These are phyloP conservation scores for Silurus meridionalis DNA, from an alignment of 2,113 vertebrate genomes.

Conservation along the genomic window DNA sequence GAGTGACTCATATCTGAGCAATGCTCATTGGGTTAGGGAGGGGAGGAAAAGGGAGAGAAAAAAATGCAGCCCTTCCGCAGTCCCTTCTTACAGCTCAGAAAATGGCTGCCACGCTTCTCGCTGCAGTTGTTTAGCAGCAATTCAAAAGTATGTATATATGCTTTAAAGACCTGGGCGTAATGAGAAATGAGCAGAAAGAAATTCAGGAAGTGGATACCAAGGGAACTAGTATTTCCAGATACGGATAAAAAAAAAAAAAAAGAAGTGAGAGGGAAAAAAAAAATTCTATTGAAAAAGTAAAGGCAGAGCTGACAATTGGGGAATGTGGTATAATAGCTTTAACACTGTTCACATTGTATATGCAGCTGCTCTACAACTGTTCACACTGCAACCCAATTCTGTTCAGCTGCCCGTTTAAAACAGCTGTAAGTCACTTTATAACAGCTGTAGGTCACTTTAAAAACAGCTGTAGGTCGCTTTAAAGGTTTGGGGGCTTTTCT, in stretches of 20 bases:
- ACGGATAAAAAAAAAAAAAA: not conserved
- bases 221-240: conserved; percentile 8
- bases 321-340: not conserved
- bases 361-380: conserved; percentile 33
- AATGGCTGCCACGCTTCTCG: conserved; percentile 46
- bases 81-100: conserved; percentile 43
- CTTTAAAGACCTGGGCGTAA: not conserved
- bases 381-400: not conserved
- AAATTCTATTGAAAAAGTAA: not conserved
- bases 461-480: not conserved
- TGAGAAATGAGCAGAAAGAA: not conserved
- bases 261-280: no score
- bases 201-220: conserved; percentile 5
- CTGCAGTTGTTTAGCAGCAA: conserved; percentile 9
- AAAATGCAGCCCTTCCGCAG: conserved; percentile 47
- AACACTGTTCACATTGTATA: not conserved
- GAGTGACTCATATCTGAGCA: conserved; percentile 51
- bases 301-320: not conserved
- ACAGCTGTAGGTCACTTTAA: conserved; percentile 21
- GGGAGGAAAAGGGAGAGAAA: conserved; percentile 8
- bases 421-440: conserved; percentile 17
- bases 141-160: conserved; percentile 13
- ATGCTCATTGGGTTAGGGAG: conserved; percentile 51
- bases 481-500: not conserved
- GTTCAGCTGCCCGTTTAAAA: conserved; percentile 17